phyloP scores from a whole-genome alignment of 2,113 vertebrate species.

The Paramisgurnus dabryanus region DNA sequence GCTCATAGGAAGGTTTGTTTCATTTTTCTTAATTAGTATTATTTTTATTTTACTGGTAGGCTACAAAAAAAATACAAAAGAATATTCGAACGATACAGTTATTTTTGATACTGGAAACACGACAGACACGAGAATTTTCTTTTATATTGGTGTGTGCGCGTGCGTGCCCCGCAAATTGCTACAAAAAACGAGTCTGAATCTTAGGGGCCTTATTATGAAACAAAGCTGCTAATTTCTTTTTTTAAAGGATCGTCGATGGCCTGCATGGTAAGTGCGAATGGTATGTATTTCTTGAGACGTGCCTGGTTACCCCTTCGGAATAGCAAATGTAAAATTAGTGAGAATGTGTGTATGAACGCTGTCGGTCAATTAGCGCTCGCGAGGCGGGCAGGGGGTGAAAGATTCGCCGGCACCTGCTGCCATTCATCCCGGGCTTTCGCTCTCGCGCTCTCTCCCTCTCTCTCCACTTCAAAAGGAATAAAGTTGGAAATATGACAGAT shows the following conservation, averaged over 20 bases:
- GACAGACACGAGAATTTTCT: neutral
- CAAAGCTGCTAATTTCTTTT: constrained; percentile 85
- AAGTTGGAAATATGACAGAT: constrained; percentile 67
- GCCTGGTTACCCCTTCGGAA: constrained; percentile 85
- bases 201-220: constrained; percentile 87
- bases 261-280: constrained; percentile 79
- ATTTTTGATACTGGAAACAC: neutral
- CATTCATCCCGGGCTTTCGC: constrained; percentile 42
- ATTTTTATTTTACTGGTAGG: too few relatives aligned
- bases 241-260: constrained; percentile 78
- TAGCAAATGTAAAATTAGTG: constrained; percentile 98
- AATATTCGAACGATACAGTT: neutral
- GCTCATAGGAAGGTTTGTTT: too few relatives aligned
- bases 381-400: constrained; percentile 52
- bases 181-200: constrained; percentile 78
- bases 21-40: too few relatives aligned
- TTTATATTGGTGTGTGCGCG: neutral
- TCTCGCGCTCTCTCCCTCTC: constrained; percentile 40
- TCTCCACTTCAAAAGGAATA: constrained; percentile 50
- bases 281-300: constrained; percentile 86
- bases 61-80: too few relatives aligned
- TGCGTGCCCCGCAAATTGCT: constrained; percentile 65
- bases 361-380: constrained; percentile 88
- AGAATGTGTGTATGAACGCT: constrained; percentile 93
- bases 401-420: constrained; percentile 52